Conservation (phyloP, 2,113 vertebrate genomes). For the Tachysurus fulvidraco region DNA sequence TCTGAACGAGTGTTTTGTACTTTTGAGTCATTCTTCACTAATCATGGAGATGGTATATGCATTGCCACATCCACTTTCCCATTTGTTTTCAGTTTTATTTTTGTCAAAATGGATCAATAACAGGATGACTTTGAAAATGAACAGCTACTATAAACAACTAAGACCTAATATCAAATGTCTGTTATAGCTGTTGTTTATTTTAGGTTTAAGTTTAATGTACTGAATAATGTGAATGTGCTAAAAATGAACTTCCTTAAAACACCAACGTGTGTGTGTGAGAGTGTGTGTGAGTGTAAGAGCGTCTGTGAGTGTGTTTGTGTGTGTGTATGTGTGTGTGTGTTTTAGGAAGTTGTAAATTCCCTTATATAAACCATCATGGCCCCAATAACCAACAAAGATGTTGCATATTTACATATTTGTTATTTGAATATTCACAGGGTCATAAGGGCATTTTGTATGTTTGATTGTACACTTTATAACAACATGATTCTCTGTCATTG, state of each 20-base stretch:
- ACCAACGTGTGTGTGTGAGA: neutral
- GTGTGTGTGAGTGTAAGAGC: neutral
- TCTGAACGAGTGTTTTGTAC: too few relatives aligned
- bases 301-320: too few relatives aligned
- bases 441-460: neutral
- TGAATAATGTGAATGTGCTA: neutral
- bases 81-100: too few relatives aligned
- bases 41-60: too few relatives aligned
- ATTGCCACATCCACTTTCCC: too few relatives aligned
- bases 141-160: neutral
- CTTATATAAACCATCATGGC: neutral
- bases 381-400: neutral
- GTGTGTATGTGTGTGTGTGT: neutral
- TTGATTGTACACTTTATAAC: neutral
- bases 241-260: neutral
- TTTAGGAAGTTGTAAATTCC: neutral
- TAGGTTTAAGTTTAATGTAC: neutral
- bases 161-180: neutral
- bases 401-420: neutral
- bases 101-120: too few relatives aligned
- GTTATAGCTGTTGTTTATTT: neutral
- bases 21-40: too few relatives aligned
- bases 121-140: neutral
- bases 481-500: neutral
- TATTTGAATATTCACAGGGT: neutral